Evolutionary conservation across 2,113 vertebrate species (phyloP).

Genomic region (Romanogobio albipinnatus): DNA sequence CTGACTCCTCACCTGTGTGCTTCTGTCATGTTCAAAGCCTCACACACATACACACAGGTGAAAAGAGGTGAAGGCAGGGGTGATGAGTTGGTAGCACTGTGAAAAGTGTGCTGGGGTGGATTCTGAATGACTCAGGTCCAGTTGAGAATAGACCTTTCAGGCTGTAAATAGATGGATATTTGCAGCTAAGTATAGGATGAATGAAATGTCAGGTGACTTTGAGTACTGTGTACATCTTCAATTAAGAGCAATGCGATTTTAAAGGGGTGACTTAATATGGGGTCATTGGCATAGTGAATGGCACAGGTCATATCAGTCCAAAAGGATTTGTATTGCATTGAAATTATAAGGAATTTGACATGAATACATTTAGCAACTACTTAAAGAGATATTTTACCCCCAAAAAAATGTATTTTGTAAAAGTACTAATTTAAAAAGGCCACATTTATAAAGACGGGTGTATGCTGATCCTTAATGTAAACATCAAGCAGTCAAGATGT

Average conservation of each 20-base stretch:
- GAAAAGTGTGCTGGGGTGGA: slow-evolving; percentile 13
- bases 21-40: slow-evolving; percentile 14
- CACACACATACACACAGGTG: neutral
- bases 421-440: neutral
- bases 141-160: slow-evolving; percentile 28
- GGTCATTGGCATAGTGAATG: neutral
- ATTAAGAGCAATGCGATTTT: neutral
- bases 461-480: neutral
- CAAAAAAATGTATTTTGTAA: no score
- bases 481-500: neutral
- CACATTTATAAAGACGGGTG: neutral
- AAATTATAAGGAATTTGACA: neutral
- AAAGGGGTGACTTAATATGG: neutral
- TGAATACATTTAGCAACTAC: neutral
- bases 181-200: slow-evolving; percentile 18
- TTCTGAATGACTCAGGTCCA: slow-evolving; percentile 24
- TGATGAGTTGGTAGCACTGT: slow-evolving; percentile 4
- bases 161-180: slow-evolving; percentile 34
- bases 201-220: neutral
- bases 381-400: neutral
- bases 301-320: neutral
- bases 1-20: slow-evolving; percentile 42
- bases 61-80: neutral
- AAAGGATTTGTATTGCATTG: neutral
- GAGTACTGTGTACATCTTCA: slow-evolving; percentile 10